Conservation (phyloP, 1,140 invertebrate genomes). For the Danaus melanippus region DNA sequence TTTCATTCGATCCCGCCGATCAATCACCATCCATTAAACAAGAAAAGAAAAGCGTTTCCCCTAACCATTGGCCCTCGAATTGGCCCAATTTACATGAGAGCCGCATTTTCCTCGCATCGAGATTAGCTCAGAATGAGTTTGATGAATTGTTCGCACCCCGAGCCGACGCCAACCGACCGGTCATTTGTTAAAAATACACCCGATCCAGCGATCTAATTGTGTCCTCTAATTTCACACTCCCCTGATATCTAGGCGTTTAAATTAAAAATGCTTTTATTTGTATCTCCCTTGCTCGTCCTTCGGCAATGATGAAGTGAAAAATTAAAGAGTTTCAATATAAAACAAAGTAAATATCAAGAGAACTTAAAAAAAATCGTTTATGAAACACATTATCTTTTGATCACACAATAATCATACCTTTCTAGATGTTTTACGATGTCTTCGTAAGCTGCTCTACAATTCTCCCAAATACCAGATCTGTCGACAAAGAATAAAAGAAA, state of each 20-base stretch:
- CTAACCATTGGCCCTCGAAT: conserved; percentile 65
- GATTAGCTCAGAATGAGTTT: conserved; percentile 71
- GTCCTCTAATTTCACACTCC: conserved; percentile 69
- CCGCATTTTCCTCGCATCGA: conserved; percentile 70
- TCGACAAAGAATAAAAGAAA: conserved; percentile 67
- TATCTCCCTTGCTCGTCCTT: background rate
- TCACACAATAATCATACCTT: conserved; percentile 76
- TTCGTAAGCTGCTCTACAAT: conserved; percentile 92
- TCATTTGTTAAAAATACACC: conserved; percentile 72
- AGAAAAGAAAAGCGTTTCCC: conserved; percentile 70
- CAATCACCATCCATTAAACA: conserved; percentile 72
- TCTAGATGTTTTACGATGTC: conserved; percentile 94
- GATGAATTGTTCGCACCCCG: conserved; percentile 66
- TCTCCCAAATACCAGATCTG: conserved; percentile 94
- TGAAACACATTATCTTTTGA: too few species aligned
- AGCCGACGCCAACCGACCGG: conserved; percentile 39
- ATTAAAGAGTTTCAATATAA: conserved; percentile 12
- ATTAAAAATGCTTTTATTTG: conserved; percentile 33
- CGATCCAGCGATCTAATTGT: conserved; percentile 70
- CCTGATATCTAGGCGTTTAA: conserved; percentile 55
- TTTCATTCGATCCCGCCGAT: conserved; percentile 65
- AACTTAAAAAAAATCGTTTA: background rate
- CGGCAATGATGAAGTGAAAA: background rate
- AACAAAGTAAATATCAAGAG: conserved; percentile 3
- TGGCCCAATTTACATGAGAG: conserved; percentile 71